phyloP scores from a whole-genome alignment of 2,888 invertebrate species.

The Boloria selene region DNA sequence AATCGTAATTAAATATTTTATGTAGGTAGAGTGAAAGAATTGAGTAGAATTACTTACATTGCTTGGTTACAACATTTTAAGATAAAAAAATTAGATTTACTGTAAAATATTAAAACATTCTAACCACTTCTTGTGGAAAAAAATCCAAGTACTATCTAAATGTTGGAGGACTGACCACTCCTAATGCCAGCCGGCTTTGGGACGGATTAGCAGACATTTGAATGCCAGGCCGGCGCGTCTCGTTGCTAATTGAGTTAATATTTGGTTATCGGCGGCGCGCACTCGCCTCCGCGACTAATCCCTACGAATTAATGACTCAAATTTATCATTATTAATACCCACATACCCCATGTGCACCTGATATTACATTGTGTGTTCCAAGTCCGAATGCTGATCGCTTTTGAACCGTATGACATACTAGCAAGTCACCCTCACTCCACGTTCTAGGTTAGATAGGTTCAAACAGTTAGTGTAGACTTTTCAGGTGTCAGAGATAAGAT shows the following conservation, averaged over 20 bases:
- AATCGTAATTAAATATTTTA: too few species aligned
- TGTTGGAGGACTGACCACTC: slow-evolving; percentile 45
- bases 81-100: too few species aligned
- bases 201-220: slow-evolving; percentile 73
- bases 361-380: slow-evolving; percentile 49
- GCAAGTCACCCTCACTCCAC: too few species aligned
- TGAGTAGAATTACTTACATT: too few species aligned
- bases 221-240: slow-evolving; percentile 65
- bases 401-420: slow-evolving; percentile 16
- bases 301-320: slow-evolving; percentile 77
- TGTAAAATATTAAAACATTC: background rate
- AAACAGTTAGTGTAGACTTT: too few species aligned
- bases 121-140: slow-evolving; percentile 4
- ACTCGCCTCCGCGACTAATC: slow-evolving; percentile 74
- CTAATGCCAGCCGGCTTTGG: slow-evolving; percentile 47
- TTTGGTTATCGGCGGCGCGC: slow-evolving; percentile 81
- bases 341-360: slow-evolving; percentile 69
- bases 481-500: too few species aligned
- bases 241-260: slow-evolving; percentile 82
- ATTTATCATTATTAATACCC: slow-evolving; percentile 81
- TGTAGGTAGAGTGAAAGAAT: too few species aligned
- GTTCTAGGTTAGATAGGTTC: too few species aligned
- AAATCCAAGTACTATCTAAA: slow-evolving; percentile 32
- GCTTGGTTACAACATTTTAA: too few species aligned
- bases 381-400: slow-evolving; percentile 34